These are phyloP conservation scores for Pipistrellus nathusii DNA, from an alignment of 2,797 vertebrate species.

Conservation along the genomic window DNA sequence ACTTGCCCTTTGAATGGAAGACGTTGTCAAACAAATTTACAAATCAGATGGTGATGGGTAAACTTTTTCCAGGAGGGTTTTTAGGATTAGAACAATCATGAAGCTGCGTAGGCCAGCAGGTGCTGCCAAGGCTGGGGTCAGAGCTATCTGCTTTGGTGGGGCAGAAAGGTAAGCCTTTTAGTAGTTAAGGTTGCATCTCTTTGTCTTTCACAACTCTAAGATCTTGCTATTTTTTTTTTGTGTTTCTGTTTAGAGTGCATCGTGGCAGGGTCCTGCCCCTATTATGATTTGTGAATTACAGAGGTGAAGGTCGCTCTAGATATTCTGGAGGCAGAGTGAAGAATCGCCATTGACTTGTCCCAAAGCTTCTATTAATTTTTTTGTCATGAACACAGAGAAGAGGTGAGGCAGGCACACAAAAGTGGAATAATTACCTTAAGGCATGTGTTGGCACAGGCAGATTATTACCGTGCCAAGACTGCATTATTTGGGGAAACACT, in stretches of 20 bases:
- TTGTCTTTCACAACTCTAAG: not conserved
- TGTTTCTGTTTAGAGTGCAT: not conserved
- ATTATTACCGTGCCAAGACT: not conserved
- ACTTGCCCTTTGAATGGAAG: conserved; percentile 14
- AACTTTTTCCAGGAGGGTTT: conserved; percentile 28
- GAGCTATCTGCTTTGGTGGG: not conserved
- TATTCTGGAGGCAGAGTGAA: not conserved
- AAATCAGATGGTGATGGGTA: not conserved
- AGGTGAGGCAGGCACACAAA: not conserved
- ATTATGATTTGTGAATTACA: not conserved
- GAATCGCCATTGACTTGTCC: not conserved
- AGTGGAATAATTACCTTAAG: not conserved
- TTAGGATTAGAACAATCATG: not conserved
- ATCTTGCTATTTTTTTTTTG: not conserved
- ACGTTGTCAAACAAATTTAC: not conserved
- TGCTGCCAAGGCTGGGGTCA: not conserved
- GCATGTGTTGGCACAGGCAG: not conserved
- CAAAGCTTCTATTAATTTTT: not conserved
- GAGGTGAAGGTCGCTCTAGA: not conserved
- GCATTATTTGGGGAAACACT: not conserved
- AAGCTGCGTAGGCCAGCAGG: not conserved
- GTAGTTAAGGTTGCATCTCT: not conserved
- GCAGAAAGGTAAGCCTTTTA: not conserved
- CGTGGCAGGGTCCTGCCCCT: not conserved
- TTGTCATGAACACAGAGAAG: not conserved